These are phyloP conservation scores for Etheostoma spectabile DNA, from an alignment of 2,113 vertebrate species.

Conservation along the genomic window DNA sequence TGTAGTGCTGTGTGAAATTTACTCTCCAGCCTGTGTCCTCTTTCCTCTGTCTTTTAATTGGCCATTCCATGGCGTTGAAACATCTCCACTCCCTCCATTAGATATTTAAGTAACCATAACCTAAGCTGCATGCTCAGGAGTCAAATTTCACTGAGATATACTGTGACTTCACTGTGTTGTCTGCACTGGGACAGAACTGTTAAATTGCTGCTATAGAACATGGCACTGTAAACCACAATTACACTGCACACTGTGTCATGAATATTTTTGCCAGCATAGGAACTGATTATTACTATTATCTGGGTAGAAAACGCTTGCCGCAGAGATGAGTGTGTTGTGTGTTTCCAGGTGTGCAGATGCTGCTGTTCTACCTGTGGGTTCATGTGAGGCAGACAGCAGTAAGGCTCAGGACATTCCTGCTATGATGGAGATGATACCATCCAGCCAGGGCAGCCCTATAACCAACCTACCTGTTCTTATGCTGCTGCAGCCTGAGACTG, in stretches of 20 bases:
- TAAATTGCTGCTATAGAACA: not conserved
- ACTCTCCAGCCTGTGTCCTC: not conserved
- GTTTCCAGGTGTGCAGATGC: constrained; percentile 56
- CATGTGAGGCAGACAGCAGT: constrained; percentile 9
- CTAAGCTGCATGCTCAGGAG: constrained; percentile 9
- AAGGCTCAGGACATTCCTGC: not conserved
- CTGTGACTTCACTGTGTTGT: not conserved
- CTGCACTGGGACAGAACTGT: not conserved
- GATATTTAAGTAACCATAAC: not conserved
- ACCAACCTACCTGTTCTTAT: constrained; percentile 18
- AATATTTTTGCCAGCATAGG: not conserved
- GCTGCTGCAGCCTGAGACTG: constrained; percentile 15
- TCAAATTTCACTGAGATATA: constrained; percentile 2
- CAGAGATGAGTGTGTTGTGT: not conserved
- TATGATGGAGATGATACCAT: constrained; percentile 64
- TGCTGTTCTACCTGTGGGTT: constrained; percentile 19
- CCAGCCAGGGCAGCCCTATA: constrained; percentile 80
- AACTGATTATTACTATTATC: not conserved
- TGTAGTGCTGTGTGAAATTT: not conserved
- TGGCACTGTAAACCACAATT: not conserved
- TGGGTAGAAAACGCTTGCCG: not conserved
- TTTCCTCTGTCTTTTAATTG: not conserved
- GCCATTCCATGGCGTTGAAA: not conserved
- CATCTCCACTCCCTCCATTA: not conserved
- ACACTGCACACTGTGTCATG: not conserved